A percentile compares a stretch with the other conserved stretches of the same genome.
Conservation (phyloP, 1,140 invertebrate species). For the Tribolium castaneum region DNA sequence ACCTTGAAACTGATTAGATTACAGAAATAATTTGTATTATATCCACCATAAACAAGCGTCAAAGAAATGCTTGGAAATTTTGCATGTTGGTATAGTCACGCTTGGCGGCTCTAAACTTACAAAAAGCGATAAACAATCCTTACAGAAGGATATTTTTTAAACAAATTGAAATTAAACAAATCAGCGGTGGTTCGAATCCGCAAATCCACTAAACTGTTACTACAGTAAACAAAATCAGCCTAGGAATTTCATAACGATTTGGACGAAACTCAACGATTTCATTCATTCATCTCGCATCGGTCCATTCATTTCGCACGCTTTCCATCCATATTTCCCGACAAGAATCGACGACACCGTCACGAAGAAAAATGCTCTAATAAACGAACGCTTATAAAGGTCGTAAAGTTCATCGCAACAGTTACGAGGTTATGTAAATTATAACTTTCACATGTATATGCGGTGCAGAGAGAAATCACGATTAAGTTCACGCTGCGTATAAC, state of each 20-base stretch:
- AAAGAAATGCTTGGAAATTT: no score
- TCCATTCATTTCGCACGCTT: neutral
- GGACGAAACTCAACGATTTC: neutral
- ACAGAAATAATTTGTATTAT: no score
- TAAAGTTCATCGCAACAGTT: constrained; percentile 43
- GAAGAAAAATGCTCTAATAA: neutral
- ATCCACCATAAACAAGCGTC: no score
- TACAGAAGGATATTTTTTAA: no score
- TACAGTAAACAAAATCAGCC: neutral
- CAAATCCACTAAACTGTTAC: neutral
- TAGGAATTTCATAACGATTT: neutral
- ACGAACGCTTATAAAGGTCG: constrained; percentile 21
- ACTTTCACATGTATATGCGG: constrained; percentile 38
- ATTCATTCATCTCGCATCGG: neutral
- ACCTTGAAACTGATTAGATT: no score
- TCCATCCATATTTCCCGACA: neutral
- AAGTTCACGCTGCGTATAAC: constrained; percentile 23
- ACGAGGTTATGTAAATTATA: constrained; percentile 44
- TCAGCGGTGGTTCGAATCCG: no score
- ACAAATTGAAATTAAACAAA: no score
- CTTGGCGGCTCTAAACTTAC: no score
- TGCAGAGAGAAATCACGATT: constrained; percentile 40
- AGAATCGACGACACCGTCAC: neutral
- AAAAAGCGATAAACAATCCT: no score
- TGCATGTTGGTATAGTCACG: no score